Evolutionary conservation across 2,797 vertebrate species (phyloP), one percentile per base, ranked within the genome.

Genomic region (Enteromius afrohamiltoni): DNA sequence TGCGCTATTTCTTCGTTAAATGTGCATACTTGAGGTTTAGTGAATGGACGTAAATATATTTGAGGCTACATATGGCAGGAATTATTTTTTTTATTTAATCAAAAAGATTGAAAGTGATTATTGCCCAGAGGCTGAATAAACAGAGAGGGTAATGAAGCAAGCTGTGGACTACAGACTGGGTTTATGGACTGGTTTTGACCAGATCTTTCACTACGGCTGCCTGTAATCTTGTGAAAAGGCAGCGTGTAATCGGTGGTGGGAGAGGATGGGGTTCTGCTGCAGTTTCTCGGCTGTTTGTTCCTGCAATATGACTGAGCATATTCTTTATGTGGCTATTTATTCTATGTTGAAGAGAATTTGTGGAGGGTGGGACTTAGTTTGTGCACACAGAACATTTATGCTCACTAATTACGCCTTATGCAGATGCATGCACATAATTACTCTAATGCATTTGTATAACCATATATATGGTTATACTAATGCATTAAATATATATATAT

Each of bases 181-280:
- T 45, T 82, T 78, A 17, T 58, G 64, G 79, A 74, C 79, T 58
- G 74, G 69, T 9, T 64, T 34, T 47, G 53, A 83, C 21, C 70
- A 75, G 83, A 64, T 77, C 47, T 58, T 6, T 65, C 69, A 26
- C 77, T 60, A 21, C 21, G n/a, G 62, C 21, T 77, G 42, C 3
- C 21, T 65, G 37, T 79, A 85, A 85, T 90, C 79, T 73, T 62
- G 40, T 88, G 75, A n/a, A 71, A 74, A 76, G 68, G 67, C 67
- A 34, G 53, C 42, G 2, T 83, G 69, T 64, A 83, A 83, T 70
- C 31, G 0, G 19, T 47, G 17, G 60, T 40, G 49, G 67, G 55
- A 53, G 45, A 53, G 74, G 40, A 82, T 26, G 40, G n/a, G 21
- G 21, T 65, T 84, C 68, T 67, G 17, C 65, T 42, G 55, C 77